Evolutionary conservation across 2,888 invertebrate genomes (phyloP), one percentile per base, ranked within the genome.

Genomic region (Argynnis bischoffii): DNA sequence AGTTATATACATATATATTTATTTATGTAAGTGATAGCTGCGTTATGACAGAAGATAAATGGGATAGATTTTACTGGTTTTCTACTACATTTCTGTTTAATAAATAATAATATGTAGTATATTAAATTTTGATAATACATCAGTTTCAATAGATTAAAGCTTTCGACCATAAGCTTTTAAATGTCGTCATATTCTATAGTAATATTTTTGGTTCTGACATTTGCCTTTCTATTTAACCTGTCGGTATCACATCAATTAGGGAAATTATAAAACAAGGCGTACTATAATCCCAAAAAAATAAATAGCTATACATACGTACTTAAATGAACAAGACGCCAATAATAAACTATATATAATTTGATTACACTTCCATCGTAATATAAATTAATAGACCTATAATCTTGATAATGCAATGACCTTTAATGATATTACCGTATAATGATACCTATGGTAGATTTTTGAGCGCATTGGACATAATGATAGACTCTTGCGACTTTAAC

Each of bases 321-420:
- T 35, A 61, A 66, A 60, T 47, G 60, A 46, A 55, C 46, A 11
- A 41, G 65, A 65, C 26, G 41, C 57, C 31, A 57, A 56, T 57
- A 47, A 35, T 50, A 50, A 46, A 56, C 53, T 47, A 54, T 46
- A 55, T 41, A 64, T 59, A 50, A 61, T 69, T 63, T 55, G 47
- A 66, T 69, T 63, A 63, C 51, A 66, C 50, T 54, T 46, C 57
- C 48, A 69, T 59, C 46, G 41, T 59, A 41, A 59, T 26, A 66
- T 60, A 70, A 69, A 72, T 76, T 72, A 74, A 71, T 73, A 70
- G 67, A 66, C 63, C 54, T 13, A 18, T 69, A 71, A 75, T 72
- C 63, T 70, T 70, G 53, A 63, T 63, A 67, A 65, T 69, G 64
- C 69, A 69, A 67, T 67, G 67, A 71, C 73, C 68, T 71, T 63